phyloP scores from a whole-genome alignment of 2,113 vertebrate species.

The Illadopsis cleaveri region DNA sequence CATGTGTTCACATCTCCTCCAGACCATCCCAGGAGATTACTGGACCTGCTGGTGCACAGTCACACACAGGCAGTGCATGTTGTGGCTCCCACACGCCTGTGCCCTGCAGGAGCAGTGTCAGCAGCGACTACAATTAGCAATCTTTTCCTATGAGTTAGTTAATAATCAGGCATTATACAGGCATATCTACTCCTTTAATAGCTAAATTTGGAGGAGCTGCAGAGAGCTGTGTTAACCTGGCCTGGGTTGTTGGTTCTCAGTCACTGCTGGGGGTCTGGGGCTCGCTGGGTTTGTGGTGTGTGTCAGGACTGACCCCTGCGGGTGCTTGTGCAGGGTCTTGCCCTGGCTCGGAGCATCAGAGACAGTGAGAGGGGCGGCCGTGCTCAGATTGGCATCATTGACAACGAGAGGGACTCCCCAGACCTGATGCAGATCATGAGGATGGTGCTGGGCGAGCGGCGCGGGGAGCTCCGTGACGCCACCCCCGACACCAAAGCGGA shows the following conservation, averaged over 20 bases:
- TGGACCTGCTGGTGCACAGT: not conserved
- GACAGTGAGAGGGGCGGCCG: constrained; percentile 87
- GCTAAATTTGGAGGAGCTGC: not conserved
- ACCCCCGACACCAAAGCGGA: constrained; percentile 70
- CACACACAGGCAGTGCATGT: not conserved
- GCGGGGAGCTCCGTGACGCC: constrained; percentile 67
- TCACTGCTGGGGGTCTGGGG: not conserved
- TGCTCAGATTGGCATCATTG: constrained; percentile 83
- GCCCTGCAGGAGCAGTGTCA: accelerated
- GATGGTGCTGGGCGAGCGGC: constrained; percentile 80
- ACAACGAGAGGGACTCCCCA: constrained; percentile 76
- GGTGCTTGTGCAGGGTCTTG: constrained; percentile 74
- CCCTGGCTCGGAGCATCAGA: constrained; percentile 86
- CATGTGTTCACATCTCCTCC: not conserved
- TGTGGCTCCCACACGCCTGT: not conserved
- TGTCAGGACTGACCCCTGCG: not conserved
- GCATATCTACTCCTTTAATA: not conserved
- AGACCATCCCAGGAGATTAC: not conserved
- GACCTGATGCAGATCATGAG: constrained; percentile 87
- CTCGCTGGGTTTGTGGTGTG: not conserved
- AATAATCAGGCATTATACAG: not conserved
- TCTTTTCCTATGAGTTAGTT: not conserved
- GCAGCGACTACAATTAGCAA: accelerated
- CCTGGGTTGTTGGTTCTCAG: not conserved
- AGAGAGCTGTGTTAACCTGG: not conserved